Evolutionary conservation across 1,140 invertebrate species (phyloP).

Genomic region (Calephelis virginiensis): DNA sequence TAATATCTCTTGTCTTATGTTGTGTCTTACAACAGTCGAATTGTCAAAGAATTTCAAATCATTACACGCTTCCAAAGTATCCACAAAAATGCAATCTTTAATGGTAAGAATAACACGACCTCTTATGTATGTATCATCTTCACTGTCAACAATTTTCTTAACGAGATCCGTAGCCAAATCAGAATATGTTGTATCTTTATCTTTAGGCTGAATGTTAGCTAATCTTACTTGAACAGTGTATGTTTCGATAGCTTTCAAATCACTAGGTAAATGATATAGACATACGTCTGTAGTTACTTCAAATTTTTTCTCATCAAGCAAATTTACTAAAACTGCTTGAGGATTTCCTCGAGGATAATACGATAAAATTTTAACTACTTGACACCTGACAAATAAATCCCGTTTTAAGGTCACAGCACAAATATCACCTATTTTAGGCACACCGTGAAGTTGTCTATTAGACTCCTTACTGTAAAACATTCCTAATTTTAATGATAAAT

Average conservation of each 20-base stretch:
- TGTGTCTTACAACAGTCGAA: conserved; percentile 45
- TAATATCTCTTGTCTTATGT: conserved; percentile 53
- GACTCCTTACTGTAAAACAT: conserved; percentile 54
- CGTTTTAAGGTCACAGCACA: conserved; percentile 54
- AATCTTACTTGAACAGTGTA: conserved; percentile 53
- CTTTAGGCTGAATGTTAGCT: conserved; percentile 59
- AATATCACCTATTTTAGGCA: conserved; percentile 58
- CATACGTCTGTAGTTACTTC: conserved; percentile 47
- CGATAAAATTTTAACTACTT: conserved; percentile 57
- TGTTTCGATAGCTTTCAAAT: conserved; percentile 53
- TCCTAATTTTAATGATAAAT: conserved; percentile 58
- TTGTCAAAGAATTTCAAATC: conserved; percentile 50
- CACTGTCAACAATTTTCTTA: conserved; percentile 44
- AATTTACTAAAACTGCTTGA: conserved; percentile 55
- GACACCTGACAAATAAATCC: conserved; percentile 58
- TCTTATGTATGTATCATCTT: conserved; percentile 53
- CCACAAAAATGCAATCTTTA: conserved; percentile 61
- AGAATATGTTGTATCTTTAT: conserved; percentile 63
- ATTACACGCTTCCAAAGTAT: conserved; percentile 60
- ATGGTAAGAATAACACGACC: conserved; percentile 51
- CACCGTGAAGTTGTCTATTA: conserved; percentile 54
- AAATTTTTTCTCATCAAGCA: conserved; percentile 63
- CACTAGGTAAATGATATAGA: conserved; percentile 62
- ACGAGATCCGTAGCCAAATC: conserved; percentile 44
- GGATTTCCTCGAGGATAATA: conserved; percentile 43